These are phyloP conservation scores for Cosmopolites sordidus DNA, from an alignment of 2,888 invertebrate genomes.

Conservation along the genomic window DNA sequence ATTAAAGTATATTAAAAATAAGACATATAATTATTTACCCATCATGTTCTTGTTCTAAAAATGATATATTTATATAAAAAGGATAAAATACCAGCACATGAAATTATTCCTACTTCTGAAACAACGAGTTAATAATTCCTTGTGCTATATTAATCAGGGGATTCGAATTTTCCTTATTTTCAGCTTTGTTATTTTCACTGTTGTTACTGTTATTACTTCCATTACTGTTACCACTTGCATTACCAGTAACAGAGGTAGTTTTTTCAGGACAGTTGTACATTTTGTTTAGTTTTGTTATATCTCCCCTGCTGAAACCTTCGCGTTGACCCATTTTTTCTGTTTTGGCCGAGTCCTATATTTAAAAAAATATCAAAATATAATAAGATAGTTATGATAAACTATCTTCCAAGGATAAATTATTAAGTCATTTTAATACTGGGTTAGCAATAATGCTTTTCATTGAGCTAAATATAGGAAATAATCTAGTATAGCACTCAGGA, in stretches of 20 bases:
- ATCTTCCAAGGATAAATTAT: no score
- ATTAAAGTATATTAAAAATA: background rate
- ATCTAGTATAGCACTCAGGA: no score
- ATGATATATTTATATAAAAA: no score
- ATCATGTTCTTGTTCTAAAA: background rate
- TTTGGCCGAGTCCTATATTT: conserved; percentile 34
- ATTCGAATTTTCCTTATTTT: conserved; percentile 21
- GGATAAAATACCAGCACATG: no score
- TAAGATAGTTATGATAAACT: no score
- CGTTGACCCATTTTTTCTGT: conserved; percentile 65
- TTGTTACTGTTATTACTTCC: background rate
- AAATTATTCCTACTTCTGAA: conserved; percentile 17
- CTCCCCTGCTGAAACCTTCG: conserved; percentile 66
- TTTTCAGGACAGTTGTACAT: conserved; percentile 66
- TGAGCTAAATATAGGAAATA: no score
- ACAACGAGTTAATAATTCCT: conserved; percentile 21
- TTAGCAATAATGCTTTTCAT: no score
- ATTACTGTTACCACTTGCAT: background rate
- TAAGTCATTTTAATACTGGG: no score
- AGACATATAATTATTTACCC: background rate
- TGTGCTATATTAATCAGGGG: conserved; percentile 20
- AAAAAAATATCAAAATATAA: background rate
- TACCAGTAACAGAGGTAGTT: conserved; percentile 19
- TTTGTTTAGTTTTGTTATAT: conserved; percentile 66
- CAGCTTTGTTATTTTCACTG: background rate